A percentile compares a stretch with the other conserved stretches of the same genome.
Conservation (phyloP, 1,140 invertebrate genomes). For the Trichonephila clavata region DNA sequence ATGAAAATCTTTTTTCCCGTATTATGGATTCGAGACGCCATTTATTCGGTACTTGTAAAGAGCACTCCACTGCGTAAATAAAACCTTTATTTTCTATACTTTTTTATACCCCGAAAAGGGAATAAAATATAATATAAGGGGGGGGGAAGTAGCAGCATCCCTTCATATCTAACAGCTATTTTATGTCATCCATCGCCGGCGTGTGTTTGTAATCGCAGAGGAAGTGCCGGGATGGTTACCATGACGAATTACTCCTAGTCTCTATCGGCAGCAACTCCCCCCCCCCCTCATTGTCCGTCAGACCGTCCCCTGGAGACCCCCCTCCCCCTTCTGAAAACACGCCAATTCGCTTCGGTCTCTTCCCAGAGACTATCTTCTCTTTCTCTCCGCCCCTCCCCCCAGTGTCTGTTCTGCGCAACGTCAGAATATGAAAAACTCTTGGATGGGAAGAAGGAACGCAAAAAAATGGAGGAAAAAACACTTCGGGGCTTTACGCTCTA, state of each 20-base stretch:
- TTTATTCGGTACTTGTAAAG: neutral
- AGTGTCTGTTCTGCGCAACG: neutral
- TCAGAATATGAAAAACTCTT: slow-evolving; percentile 62
- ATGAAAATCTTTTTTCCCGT: neutral
- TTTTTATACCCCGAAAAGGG: neutral
- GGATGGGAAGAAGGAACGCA: neutral
- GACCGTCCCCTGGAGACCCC: slow-evolving; percentile 39
- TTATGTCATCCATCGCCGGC: slow-evolving; percentile 37
- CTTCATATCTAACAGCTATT: slow-evolving; percentile 52
- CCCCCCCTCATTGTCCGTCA: slow-evolving; percentile 6
- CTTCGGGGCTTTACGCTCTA: slow-evolving; percentile 61
- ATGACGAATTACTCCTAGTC: slow-evolving; percentile 70
- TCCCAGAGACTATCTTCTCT: slow-evolving; percentile 49
- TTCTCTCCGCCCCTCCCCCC: neutral
- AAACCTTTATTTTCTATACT: slow-evolving; percentile 8
- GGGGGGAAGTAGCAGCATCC: neutral
- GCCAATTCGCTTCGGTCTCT: slow-evolving; percentile 72
- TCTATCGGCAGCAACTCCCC: neutral
- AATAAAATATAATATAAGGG: neutral
- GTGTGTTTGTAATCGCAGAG: slow-evolving; percentile 60
- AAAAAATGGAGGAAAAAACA: slow-evolving; percentile 56
- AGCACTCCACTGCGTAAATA: neutral
- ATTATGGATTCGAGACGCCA: neutral
- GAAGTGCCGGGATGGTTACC: slow-evolving; percentile 41
- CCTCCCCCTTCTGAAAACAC: slow-evolving; percentile 34